These are phyloP conservation scores for Lamellibrachia luymesi DNA, from an alignment of 1,140 invertebrate species.

Conservation along the genomic window DNA sequence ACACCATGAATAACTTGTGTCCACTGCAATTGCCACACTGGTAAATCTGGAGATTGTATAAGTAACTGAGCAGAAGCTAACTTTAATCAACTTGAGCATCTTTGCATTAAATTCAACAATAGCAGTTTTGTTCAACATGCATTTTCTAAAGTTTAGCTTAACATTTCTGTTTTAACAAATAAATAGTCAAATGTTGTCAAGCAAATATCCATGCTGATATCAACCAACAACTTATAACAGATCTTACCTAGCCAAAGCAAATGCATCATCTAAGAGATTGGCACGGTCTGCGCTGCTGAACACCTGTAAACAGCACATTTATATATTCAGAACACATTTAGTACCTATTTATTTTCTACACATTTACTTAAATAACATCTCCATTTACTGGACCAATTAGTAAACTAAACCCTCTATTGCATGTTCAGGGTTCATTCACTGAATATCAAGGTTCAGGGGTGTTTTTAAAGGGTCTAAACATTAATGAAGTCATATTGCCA, in stretches of 20 bases:
- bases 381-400: background rate
- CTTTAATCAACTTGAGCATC: background rate
- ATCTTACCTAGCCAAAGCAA: slow-evolving; percentile 68
- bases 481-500: no score
- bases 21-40: background rate
- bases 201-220: background rate
- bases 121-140: background rate
- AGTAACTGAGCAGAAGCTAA: background rate
- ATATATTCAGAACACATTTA: slow-evolving; percentile 21
- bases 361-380: background rate
- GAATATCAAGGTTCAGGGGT: no score
- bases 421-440: no score
- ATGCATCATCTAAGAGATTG: slow-evolving; percentile 74
- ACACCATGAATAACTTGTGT: background rate
- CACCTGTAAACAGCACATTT: slow-evolving; percentile 13
- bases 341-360: background rate
- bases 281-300: slow-evolving; percentile 73
- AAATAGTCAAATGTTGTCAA: background rate
- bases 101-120: background rate
- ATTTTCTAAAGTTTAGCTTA: background rate
- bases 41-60: background rate
- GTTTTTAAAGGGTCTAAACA: no score
- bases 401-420: background rate
- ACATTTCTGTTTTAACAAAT: background rate
- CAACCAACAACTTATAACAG: background rate